These are phyloP conservation scores for Rhyacichthys aspro DNA, from an alignment of 2,797 vertebrate genomes.

Conservation along the genomic window DNA sequence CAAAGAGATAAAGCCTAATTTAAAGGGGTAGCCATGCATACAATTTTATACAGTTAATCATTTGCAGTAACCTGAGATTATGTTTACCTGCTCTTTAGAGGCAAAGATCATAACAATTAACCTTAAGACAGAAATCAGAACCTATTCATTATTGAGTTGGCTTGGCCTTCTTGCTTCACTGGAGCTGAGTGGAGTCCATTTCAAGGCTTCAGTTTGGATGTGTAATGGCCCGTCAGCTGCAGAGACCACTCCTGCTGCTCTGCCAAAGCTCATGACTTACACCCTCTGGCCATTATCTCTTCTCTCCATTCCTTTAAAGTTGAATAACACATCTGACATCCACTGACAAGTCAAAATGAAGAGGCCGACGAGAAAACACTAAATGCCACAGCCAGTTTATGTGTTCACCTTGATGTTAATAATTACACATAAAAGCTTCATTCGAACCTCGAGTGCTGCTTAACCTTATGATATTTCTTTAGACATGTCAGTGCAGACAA, in stretches of 20 bases:
- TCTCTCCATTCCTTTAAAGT: slow-evolving; percentile 2
- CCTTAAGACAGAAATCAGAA: too few relatives aligned
- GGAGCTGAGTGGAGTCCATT: slow-evolving; percentile 30
- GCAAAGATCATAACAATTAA: too few relatives aligned
- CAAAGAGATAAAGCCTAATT: too few relatives aligned
- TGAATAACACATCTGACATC: too few relatives aligned
- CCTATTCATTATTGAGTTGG: not conserved
- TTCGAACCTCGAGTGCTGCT: slow-evolving; percentile 8
- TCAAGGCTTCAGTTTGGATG: slow-evolving; percentile 26
- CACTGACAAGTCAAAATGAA: too few relatives aligned
- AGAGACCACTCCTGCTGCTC: slow-evolving; percentile 16
- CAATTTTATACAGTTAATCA: too few relatives aligned
- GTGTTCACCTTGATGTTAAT: too few relatives aligned
- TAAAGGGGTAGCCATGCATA: too few relatives aligned
- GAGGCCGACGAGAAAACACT: too few relatives aligned
- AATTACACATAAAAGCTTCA: slow-evolving; percentile 21
- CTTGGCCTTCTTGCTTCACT: slow-evolving; percentile 8
- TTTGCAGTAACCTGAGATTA: too few relatives aligned
- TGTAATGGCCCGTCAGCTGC: slow-evolving; percentile 27
- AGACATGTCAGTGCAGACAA: not conserved
- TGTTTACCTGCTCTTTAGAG: not conserved
- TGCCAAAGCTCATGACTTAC: slow-evolving; percentile 39
- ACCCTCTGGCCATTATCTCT: slow-evolving; percentile 10
- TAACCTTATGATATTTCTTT: not conserved
- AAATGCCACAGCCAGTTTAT: too few relatives aligned